Evolutionary conservation across 2,113 vertebrate genomes (phyloP).

Genomic region (Ovis canadensis): DNA sequence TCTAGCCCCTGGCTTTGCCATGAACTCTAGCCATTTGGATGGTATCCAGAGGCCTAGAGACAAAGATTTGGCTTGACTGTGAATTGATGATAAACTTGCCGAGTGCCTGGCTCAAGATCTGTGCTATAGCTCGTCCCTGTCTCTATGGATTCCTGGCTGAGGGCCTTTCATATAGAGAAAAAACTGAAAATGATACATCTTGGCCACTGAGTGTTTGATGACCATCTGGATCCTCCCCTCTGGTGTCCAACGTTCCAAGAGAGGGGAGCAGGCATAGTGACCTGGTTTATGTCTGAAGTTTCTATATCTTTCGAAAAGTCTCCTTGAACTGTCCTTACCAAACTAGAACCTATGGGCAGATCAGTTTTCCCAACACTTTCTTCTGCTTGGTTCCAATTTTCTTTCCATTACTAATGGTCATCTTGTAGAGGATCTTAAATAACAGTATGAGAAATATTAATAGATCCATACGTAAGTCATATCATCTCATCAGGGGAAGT

Average conservation of each 20-base stretch:
- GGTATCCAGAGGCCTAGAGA: neutral
- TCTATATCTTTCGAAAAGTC: neutral
- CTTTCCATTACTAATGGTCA: neutral
- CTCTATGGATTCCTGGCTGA: neutral
- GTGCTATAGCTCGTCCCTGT: neutral
- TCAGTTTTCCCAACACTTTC: neutral
- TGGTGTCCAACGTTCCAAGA: neutral
- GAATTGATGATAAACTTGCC: neutral
- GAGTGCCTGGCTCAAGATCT: neutral
- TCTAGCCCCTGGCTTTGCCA: neutral
- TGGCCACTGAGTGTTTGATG: neutral
- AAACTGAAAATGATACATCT: neutral
- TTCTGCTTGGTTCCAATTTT: neutral
- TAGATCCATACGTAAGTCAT: neutral
- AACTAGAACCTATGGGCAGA: neutral
- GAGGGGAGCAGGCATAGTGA: neutral
- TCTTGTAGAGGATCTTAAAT: neutral
- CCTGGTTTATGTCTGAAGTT: neutral
- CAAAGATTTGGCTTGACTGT: neutral
- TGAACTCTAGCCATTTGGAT: slow-evolving; percentile 9
- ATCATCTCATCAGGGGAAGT: neutral
- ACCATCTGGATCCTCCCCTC: neutral
- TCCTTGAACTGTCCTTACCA: neutral
- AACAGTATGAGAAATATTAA: neutral
- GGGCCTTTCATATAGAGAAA: neutral